Evolutionary conservation across 2,797 vertebrate species (phyloP).

Genomic region (Phoeniculus purpureus): DNA sequence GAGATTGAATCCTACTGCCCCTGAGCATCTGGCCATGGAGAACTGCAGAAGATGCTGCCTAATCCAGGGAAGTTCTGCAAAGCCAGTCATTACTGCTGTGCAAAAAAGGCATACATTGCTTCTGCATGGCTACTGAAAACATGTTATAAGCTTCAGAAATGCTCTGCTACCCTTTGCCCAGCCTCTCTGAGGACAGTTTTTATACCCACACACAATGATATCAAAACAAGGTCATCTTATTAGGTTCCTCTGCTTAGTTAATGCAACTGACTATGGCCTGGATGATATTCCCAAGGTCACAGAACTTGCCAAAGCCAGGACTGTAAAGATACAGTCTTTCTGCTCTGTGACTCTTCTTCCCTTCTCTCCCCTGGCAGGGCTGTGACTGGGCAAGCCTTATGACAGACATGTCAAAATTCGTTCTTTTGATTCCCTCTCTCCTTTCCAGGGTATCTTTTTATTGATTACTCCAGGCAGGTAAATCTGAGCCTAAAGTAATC

Average conservation of each 20-base stretch:
- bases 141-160: neutral
- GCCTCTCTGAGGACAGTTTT: neutral
- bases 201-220: fast-evolving
- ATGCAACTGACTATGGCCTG: neutral
- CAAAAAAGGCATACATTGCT: neutral
- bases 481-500: conserved; percentile 59
- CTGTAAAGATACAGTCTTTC: neutral
- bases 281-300: neutral
- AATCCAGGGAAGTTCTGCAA: neutral
- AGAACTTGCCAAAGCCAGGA: neutral
- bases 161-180: neutral
- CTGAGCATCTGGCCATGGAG: neutral
- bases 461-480: conserved; percentile 58
- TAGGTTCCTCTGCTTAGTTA: neutral
- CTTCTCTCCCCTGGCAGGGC: fast-evolving
- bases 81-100: neutral
- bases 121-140: neutral
- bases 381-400: neutral
- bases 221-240: neutral
- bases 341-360: fast-evolving
- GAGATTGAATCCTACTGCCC: neutral
- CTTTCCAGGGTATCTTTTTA: conserved; percentile 32
- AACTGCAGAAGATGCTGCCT: neutral
- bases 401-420: neutral
- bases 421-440: neutral